These are phyloP conservation scores for Neocrepidodera transversa DNA, from an alignment of 2,888 invertebrate genomes.

Conservation along the genomic window DNA sequence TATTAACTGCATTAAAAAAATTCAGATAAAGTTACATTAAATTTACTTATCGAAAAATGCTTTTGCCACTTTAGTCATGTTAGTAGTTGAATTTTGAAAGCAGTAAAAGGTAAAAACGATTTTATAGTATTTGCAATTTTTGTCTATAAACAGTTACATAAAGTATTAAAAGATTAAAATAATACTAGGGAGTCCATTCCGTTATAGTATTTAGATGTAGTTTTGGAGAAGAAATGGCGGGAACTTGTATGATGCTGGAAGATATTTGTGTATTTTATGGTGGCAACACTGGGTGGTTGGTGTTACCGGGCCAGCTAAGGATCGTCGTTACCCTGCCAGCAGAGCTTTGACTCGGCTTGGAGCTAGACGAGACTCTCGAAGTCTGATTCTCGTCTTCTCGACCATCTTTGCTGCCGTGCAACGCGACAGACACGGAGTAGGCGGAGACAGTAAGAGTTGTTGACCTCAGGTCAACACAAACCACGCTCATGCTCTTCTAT, in stretches of 20 bases:
- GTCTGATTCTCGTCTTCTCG: constrained; percentile 37
- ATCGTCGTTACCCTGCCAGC: constrained; percentile 35
- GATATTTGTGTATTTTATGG: neutral
- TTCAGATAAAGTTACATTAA: too few relatives aligned
- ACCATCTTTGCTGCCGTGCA: constrained; percentile 49
- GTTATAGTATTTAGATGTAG: too few relatives aligned
- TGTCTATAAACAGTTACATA: too few relatives aligned
- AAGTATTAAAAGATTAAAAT: too few relatives aligned
- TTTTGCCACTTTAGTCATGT: too few relatives aligned
- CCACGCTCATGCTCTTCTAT: constrained; percentile 55
- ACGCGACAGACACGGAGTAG: constrained; percentile 59
- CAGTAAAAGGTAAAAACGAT: too few relatives aligned
- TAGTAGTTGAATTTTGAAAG: too few relatives aligned
- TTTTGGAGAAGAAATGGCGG: constrained; percentile 11
- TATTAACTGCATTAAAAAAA: too few relatives aligned
- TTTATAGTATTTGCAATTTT: too few relatives aligned
- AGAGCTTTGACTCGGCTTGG: constrained; percentile 34
- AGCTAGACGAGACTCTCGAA: constrained; percentile 34
- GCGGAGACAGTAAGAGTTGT: constrained; percentile 61
- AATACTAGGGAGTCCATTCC: too few relatives aligned
- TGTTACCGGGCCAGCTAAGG: constrained; percentile 24
- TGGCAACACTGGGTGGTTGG: constrained; percentile 23
- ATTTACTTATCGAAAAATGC: too few relatives aligned
- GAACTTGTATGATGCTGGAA: neutral
- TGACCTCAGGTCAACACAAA: constrained; percentile 61